Evolutionary conservation across 2,888 invertebrate genomes (phyloP), one percentile per base, ranked within the genome.

Genomic region (Perithous albicinctus): DNA sequence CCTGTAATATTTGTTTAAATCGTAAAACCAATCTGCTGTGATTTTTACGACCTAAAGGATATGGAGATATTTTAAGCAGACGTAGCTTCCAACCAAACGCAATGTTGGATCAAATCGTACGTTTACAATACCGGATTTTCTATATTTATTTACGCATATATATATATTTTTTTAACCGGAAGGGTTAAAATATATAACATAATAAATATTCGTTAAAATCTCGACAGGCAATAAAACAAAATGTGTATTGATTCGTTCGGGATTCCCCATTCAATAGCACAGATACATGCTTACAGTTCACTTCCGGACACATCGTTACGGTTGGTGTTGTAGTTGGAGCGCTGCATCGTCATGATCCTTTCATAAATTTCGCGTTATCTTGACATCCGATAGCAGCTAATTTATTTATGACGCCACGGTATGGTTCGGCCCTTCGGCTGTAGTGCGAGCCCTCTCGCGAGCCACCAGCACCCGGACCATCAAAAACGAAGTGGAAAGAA

Each of bases 341-440:
- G 85, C 82, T 85, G 89, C 89, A 86, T 72, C 85, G 89, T 91
- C 91, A 91, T 86, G 87, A 84, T 82, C 67, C 85, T 69, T 85
- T 88, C 87, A 88, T 90, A 91, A 91, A 91, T 90, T 90, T 89
- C 85, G 78, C 85, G 86, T 89, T 90, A 90, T 90, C 88, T 85
- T 75, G 74, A 83, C 84, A 86, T 88, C 89, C 87, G 90, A 91
- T 92, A 90, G 88, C 86, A 85, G 83, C 89, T 92, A 92, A 92
- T 92, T 92, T 92, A 92, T 92, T 92, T 91, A 92, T 87, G 89
- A 90, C 90, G 87, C 86, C 85, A 81, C 78, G 75, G 81, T 77
- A 73, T 61, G 61, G 80, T 74, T 67, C 75, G 72, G 54, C 61
- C 75, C 78, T 61, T 80, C 38, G 59, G 18, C 63, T 20, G 20